phyloP scores from a whole-genome alignment of 2,888 invertebrate species.

The Barypeithes pellucidus region DNA sequence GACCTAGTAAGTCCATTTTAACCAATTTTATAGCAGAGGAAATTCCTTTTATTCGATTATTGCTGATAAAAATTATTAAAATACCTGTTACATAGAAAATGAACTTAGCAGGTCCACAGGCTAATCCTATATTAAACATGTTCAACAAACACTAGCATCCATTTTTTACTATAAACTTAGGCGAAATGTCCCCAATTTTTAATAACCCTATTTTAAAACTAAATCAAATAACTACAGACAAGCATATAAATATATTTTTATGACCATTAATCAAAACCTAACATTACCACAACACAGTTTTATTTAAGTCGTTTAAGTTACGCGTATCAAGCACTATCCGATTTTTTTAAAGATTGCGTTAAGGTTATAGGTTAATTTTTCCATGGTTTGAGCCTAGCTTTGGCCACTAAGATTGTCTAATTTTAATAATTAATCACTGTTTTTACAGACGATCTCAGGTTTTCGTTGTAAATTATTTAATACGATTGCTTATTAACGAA shows the following conservation, averaged over 20 bases:
- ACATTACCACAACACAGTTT: slow-evolving; percentile 10
- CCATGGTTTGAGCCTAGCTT: slow-evolving; percentile 38
- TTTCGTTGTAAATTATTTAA: not conserved
- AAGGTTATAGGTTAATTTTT: slow-evolving; percentile 16
- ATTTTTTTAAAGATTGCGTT: slow-evolving; percentile 1
- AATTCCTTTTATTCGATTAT: too few relatives aligned
- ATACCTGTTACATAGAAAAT: too few relatives aligned
- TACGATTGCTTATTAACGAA: not conserved
- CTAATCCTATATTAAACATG: too few relatives aligned
- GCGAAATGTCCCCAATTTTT: too few relatives aligned
- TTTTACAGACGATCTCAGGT: slow-evolving; percentile 35
- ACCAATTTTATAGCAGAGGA: too few relatives aligned
- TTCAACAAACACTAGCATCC: too few relatives aligned
- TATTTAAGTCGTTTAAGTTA: not conserved
- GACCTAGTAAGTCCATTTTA: too few relatives aligned
- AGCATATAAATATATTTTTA: not conserved
- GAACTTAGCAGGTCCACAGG: too few relatives aligned
- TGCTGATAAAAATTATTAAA: too few relatives aligned
- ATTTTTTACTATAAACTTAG: too few relatives aligned
- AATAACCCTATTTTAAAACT: too few relatives aligned
- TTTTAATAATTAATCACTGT: slow-evolving; percentile 43
- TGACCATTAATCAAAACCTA: not conserved
- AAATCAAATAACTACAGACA: too few relatives aligned
- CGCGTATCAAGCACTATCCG: slow-evolving; percentile 26
- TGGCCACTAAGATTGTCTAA: slow-evolving; percentile 51